Evolutionary conservation across 2,888 invertebrate species (phyloP).

Genomic region (Camponotus fellah): DNA sequence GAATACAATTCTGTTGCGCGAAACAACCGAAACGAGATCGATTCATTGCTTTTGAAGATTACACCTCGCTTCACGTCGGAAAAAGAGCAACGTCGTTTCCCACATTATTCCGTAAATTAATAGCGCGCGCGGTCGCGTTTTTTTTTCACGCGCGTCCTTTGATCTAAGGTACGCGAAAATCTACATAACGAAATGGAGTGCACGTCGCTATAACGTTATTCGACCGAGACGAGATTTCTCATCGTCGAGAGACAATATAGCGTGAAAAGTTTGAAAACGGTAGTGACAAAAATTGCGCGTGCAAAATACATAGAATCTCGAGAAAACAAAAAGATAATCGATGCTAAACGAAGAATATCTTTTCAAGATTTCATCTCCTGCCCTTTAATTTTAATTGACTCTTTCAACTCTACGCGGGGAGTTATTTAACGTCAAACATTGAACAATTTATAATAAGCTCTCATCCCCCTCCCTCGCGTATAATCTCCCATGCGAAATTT

Average conservation of each 20-base stretch:
- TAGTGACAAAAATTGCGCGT: neutral
- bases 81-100: conserved; percentile 13
- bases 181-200: conserved; percentile 18
- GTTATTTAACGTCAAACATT: neutral
- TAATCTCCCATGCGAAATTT: conserved; percentile 24
- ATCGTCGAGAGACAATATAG: neutral
- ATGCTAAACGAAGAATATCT: neutral
- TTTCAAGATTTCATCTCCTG: neutral
- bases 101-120: conserved; percentile 33
- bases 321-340: neutral
- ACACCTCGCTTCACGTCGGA: neutral
- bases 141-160: conserved; percentile 33
- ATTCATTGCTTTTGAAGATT: conserved; percentile 49
- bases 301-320: neutral
- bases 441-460: neutral
- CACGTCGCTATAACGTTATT: neutral
- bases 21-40: conserved; percentile 42
- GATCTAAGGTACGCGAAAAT: conserved; percentile 12
- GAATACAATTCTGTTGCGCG: conserved; percentile 40
- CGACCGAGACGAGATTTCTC: neutral
- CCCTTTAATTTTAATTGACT: conserved; percentile 1
- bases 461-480: neutral
- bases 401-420: neutral
- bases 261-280: conserved; percentile 7
- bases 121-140: conserved; percentile 14